A percentile compares a stretch with the other conserved stretches of the same genome.
Evolutionary conservation across 23 tunicate species (phyloP).

Genomic region (Halocynthia aurantium): DNA sequence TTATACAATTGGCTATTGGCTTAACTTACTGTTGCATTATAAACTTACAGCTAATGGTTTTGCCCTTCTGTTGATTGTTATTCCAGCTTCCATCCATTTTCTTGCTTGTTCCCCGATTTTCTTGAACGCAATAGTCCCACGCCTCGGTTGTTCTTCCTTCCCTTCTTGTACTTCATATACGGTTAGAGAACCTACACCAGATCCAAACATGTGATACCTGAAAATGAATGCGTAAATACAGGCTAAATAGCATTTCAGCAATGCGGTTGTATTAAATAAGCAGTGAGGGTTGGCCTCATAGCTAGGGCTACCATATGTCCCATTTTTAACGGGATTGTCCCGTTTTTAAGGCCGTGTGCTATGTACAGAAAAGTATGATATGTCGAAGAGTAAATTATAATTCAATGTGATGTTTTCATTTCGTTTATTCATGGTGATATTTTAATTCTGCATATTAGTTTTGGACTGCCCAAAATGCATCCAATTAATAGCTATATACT

Average conservation of each 20-base stretch:
- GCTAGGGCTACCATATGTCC: too few species aligned
- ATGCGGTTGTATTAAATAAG: background rate
- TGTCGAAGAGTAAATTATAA: too few species aligned
- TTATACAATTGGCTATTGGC: too few species aligned
- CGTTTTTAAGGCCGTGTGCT: too few species aligned
- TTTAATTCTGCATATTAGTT: too few species aligned
- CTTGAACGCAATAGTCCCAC: background rate
- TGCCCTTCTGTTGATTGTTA: constrained; percentile 10
- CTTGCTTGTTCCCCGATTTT: background rate
- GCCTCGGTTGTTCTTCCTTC: background rate
- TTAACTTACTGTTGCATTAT: too few species aligned
- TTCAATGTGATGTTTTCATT: too few species aligned
- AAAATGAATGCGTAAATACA: background rate
- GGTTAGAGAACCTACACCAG: background rate
- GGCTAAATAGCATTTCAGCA: background rate
- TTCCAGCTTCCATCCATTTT: background rate
- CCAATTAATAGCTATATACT: too few species aligned
- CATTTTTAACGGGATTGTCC: too few species aligned
- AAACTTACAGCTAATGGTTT: background rate
- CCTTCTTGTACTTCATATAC: background rate
- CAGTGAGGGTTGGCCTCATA: background rate
- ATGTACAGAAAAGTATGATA: too few species aligned
- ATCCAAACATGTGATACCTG: constrained; percentile 10
- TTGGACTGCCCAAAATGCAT: too few species aligned
- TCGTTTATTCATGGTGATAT: too few species aligned